Evolutionary conservation across 2,797 vertebrate genomes (phyloP), one percentile per base, ranked within the genome.

Genomic region (Babyrousa celebensis): DNA sequence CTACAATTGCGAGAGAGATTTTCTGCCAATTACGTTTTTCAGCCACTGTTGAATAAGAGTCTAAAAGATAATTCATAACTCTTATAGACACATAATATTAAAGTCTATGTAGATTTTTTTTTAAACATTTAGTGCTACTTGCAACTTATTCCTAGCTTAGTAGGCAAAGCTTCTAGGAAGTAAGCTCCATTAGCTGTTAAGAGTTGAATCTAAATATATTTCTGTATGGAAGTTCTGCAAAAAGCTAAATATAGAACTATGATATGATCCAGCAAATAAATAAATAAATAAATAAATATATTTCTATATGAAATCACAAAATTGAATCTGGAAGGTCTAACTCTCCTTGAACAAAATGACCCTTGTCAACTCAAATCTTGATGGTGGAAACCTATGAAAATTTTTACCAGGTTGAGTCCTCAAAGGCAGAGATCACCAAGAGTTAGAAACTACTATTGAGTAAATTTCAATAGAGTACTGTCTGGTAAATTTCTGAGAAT

Each of bases 401-500:
- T 72, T 72, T 93, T 78, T 65, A 86, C 36, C 23, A 83, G 36
- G 1, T 63, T 25, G 27, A 15, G 10, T 86, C 48, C 77, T 70
- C 29, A 86, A 82, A n/a, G 36, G 29, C n/a, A 43, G 21, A n/a
- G 48, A 80, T 85, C 21, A 27, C 78, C 67, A 16, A 90, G 20
- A 86, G 16, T 86, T 78, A 63, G 72, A 60, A 92, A 70, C 43
- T 62, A 2, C 58, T 65, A 89, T 9, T 58, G 71, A 90, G 43
- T 89, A 72, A 29, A 84, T 88, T 68, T 43, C 21, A 84, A 65
- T 71, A 78, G 11, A 36, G 4, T 70, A 65, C 27, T 86, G 40
- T 92, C 67, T 89, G 29, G n/a, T 72, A 32, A 62, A 21, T 80
- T 85, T 96, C n/a, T 92, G 67, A 75, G 40, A 74, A 20, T 74